A percentile compares a stretch with the other conserved stretches of the same genome.
These are phyloP conservation scores for Aproaerema taeniolella DNA, from an alignment of 2,888 invertebrate species.

Conservation along the genomic window DNA sequence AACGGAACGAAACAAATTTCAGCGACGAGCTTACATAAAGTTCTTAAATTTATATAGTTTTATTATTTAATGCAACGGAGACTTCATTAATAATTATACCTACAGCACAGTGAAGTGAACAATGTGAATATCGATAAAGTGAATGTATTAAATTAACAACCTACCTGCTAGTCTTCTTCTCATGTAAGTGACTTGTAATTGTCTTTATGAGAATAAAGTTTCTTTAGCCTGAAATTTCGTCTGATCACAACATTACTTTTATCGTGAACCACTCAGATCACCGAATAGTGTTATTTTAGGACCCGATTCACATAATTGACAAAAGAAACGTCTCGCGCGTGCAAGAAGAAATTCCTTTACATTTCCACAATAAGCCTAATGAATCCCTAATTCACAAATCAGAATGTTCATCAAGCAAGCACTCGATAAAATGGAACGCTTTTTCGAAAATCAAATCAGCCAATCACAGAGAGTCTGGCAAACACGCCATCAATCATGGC, in stretches of 20 bases:
- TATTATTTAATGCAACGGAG: too few species aligned
- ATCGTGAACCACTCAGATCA: too few species aligned
- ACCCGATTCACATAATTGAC: not conserved
- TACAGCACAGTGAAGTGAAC: too few species aligned
- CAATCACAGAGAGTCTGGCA: conserved; percentile 43
- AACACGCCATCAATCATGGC: conserved; percentile 53
- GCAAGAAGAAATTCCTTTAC: not conserved
- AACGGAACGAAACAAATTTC: not conserved
- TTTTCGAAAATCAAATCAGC: conserved; percentile 51
- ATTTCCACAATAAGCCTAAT: conserved; percentile 9
- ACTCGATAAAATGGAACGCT: conserved; percentile 39
- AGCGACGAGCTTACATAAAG: not conserved
- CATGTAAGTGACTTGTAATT: too few species aligned
- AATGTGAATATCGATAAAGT: too few species aligned
- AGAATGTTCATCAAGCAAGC: conserved; percentile 33
- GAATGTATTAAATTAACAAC: too few species aligned
- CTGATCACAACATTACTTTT: not conserved
- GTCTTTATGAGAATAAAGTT: too few species aligned
- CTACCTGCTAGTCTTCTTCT: too few species aligned
- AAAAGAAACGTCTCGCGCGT: not conserved
- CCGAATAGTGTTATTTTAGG: too few species aligned
- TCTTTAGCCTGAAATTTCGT: not conserved
- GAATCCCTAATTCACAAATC: conserved; percentile 33
- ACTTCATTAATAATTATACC: too few species aligned
- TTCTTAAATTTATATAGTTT: not conserved